A percentile compares a stretch with the other conserved stretches of the same genome.
These are phyloP conservation scores for Dryomyza anilis DNA, from an alignment of 2,888 invertebrate genomes.

Conservation along the genomic window DNA sequence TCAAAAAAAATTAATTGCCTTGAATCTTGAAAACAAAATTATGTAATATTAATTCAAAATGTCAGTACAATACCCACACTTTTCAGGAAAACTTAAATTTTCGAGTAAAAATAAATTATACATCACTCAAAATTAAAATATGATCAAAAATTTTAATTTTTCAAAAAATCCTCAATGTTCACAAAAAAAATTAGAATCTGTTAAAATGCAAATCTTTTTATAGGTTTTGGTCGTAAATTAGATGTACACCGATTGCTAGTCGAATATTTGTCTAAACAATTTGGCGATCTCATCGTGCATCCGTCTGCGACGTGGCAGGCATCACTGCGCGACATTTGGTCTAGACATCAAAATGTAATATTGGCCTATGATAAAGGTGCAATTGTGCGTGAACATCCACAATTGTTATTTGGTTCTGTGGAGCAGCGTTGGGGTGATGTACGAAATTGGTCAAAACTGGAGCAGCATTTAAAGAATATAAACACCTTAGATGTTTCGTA, in stretches of 20 bases:
- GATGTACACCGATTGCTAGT: constrained; percentile 65
- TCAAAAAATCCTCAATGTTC: no score
- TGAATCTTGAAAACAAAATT: no score
- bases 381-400: constrained; percentile 55
- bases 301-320: constrained; percentile 63
- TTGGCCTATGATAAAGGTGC: constrained; percentile 63
- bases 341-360: constrained; percentile 62
- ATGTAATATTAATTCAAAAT: no score
- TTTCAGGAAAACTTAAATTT: no score
- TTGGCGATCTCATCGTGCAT: constrained; percentile 64
- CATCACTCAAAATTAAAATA: not conserved
- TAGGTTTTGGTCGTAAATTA: constrained; percentile 61
- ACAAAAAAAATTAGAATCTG: not conserved
- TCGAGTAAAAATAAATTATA: not conserved
- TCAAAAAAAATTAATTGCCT: no score
- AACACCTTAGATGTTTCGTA: constrained; percentile 50
- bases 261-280: constrained; percentile 63
- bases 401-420: constrained; percentile 65
- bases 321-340: constrained; percentile 63
- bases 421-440: constrained; percentile 73
- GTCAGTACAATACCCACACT: no score
- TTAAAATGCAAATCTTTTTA: constrained; percentile 4
- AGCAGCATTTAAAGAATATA: constrained; percentile 62
- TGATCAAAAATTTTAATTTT: no score
- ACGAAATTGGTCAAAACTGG: constrained; percentile 64